Percentiles rank a stretch among this genome's conserved stretches.
These are phyloP conservation scores for Trypoxylus dichotomus DNA, from an alignment of 1,140 invertebrate genomes.

Conservation along the genomic window DNA sequence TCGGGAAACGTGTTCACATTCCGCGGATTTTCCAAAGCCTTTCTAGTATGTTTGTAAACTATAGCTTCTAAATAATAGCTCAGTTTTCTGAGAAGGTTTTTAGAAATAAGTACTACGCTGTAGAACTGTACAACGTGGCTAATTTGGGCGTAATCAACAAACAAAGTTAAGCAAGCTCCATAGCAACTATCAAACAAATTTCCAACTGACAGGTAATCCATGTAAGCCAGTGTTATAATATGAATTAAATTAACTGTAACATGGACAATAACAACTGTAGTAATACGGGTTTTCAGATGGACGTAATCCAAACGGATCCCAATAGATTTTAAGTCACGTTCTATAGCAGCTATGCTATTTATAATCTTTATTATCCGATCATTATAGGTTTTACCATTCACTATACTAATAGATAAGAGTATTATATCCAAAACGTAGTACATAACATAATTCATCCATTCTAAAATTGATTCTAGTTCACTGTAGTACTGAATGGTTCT, in stretches of 20 bases:
- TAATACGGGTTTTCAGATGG: neutral
- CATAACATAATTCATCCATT: neutral
- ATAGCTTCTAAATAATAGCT: neutral
- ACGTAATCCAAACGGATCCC: neutral
- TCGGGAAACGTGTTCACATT: too few relatives aligned
- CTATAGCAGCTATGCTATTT: neutral
- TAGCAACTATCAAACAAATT: neutral
- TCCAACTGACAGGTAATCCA: neutral
- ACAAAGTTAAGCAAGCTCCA: neutral
- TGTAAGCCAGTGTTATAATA: neutral
- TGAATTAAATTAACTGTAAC: neutral
- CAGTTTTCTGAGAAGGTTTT: neutral
- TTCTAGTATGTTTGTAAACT: neutral
- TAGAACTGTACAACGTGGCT: neutral
- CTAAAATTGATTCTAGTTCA: neutral
- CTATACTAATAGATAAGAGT: neutral
- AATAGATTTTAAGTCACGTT: neutral
- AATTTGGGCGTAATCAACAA: neutral
- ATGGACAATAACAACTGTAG: neutral
- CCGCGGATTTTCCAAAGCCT: too few relatives aligned
- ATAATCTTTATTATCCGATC: neutral
- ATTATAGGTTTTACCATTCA: neutral
- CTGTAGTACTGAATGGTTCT: neutral
- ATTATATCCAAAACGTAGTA: neutral
- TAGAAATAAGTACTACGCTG: neutral